Conservation (phyloP, 2,888 invertebrate genomes). For the Thalpophila matura region DNA sequence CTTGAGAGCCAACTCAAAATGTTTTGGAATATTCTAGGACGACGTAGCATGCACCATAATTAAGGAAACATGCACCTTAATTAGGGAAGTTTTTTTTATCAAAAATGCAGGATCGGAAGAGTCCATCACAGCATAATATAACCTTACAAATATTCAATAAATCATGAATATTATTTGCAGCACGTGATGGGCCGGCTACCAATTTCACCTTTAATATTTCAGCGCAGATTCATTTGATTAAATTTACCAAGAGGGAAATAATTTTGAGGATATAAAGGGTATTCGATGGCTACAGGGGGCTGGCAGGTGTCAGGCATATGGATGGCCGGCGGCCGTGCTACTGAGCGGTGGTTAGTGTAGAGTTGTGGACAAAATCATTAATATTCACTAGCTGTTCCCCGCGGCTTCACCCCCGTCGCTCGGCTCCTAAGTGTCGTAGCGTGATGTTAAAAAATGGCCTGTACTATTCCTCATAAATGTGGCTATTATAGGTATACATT, state of each 20-base stretch:
- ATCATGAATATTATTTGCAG: constrained; percentile 34
- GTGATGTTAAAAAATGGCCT: too few relatives aligned
- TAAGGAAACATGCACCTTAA: not conserved
- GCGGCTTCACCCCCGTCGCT: too few relatives aligned
- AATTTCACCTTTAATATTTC: constrained; percentile 54
- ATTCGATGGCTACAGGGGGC: not conserved
- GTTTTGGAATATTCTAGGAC: too few relatives aligned
- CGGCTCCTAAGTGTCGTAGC: too few relatives aligned
- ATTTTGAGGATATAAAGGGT: constrained; percentile 40
- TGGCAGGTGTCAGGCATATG: not conserved
- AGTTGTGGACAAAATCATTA: too few relatives aligned
- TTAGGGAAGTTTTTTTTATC: not conserved
- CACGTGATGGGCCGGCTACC: constrained; percentile 23
- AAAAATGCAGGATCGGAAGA: not conserved
- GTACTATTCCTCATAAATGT: too few relatives aligned
- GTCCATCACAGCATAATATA: constrained; percentile 1
- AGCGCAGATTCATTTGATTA: constrained; percentile 49
- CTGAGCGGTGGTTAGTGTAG: constrained; percentile 1
- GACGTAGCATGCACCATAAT: not conserved
- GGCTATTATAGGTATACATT: too few relatives aligned
- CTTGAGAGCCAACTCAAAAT: not conserved
- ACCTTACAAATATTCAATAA: constrained; percentile 32
- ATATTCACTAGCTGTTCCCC: too few relatives aligned
- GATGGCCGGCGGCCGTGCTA: not conserved
- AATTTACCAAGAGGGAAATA: constrained; percentile 43